Evolutionary conservation across 2,113 vertebrate species (phyloP).

Genomic region (Corythaixoides concolor): DNA sequence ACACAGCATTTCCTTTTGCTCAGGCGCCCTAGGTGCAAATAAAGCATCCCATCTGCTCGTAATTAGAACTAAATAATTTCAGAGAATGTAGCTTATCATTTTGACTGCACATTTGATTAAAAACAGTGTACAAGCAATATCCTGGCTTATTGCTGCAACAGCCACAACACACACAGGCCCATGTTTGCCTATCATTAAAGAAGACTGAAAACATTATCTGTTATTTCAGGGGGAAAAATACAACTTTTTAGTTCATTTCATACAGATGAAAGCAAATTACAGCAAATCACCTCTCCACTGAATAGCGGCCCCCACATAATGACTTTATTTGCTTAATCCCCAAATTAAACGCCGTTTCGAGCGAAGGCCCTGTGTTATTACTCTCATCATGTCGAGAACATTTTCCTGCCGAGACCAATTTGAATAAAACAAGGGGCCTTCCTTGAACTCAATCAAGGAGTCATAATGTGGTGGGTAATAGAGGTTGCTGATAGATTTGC

Average conservation of each 20-base stretch:
- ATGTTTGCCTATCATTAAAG: slow-evolving; percentile 70
- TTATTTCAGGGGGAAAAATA: slow-evolving; percentile 71
- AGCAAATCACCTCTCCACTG: slow-evolving; percentile 91
- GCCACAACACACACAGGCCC: slow-evolving; percentile 63
- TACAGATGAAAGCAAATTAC: slow-evolving; percentile 88
- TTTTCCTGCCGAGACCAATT: slow-evolving; percentile 98
- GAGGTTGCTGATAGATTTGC: slow-evolving; percentile 93
- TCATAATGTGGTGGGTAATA: slow-evolving; percentile 91
- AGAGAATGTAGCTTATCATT: slow-evolving; percentile 97
- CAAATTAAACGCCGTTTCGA: slow-evolving; percentile 95
- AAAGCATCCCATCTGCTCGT: slow-evolving; percentile 99
- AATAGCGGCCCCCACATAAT: slow-evolving; percentile 90
- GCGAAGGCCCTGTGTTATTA: slow-evolving; percentile 89
- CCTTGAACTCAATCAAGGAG: slow-evolving; percentile 92
- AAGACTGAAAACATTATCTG: slow-evolving; percentile 76
- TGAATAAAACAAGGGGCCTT: slow-evolving; percentile 95
- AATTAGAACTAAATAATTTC: slow-evolving; percentile 99
- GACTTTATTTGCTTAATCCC: slow-evolving; percentile 99
- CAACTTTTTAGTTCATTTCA: slow-evolving; percentile 93
- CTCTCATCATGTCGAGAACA: slow-evolving; percentile 96
- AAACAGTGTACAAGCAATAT: slow-evolving; percentile 84
- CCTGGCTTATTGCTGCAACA: slow-evolving; percentile 74
- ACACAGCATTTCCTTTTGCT: slow-evolving; percentile 99
- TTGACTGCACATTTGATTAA: slow-evolving; percentile 98
- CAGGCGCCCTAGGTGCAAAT: slow-evolving; percentile 99